Evolutionary conservation across 1,140 invertebrate species (phyloP).

Genomic region (Zaprionus tsacasi): DNA sequence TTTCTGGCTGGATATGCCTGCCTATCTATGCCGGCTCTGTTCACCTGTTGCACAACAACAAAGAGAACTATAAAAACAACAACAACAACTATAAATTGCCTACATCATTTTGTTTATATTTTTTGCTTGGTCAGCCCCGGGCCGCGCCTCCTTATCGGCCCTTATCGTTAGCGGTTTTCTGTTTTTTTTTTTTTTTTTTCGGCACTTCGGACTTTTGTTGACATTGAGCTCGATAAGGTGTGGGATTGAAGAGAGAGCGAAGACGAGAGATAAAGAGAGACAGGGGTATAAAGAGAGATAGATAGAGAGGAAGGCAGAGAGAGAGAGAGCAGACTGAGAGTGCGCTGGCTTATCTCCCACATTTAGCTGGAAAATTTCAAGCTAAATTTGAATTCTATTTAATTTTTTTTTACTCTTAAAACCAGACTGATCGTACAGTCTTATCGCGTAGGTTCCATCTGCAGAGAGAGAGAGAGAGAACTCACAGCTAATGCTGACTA

Average conservation of each 20-base stretch:
- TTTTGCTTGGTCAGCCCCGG: constrained; percentile 7
- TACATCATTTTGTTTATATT: constrained; percentile 29
- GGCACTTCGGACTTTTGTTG: constrained; percentile 50
- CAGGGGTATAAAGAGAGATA: not conserved
- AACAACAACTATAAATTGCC: not conserved
- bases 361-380: not conserved
- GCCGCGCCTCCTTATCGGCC: constrained; percentile 49
- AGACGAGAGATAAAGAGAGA: not conserved
- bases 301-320: not conserved
- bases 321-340: not conserved
- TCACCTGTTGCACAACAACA: constrained; percentile 37
- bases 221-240: constrained; percentile 41
- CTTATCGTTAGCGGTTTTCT: constrained; percentile 34
- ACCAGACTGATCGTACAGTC: not conserved
- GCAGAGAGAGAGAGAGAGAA: not conserved
- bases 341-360: not conserved
- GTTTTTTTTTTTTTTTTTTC: constrained; percentile 13
- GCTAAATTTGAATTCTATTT: constrained; percentile 1
- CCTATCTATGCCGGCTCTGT: not conserved
- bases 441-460: not conserved
- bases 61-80: not conserved
- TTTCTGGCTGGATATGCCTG: too few relatives aligned
- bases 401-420: not conserved
- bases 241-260: not conserved
- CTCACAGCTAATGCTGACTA: constrained; percentile 18